A percentile compares a stretch with the other conserved stretches of the same genome.
Evolutionary conservation across 2,113 vertebrate species (phyloP).

Genomic region (Cyprinodon tularosa): DNA sequence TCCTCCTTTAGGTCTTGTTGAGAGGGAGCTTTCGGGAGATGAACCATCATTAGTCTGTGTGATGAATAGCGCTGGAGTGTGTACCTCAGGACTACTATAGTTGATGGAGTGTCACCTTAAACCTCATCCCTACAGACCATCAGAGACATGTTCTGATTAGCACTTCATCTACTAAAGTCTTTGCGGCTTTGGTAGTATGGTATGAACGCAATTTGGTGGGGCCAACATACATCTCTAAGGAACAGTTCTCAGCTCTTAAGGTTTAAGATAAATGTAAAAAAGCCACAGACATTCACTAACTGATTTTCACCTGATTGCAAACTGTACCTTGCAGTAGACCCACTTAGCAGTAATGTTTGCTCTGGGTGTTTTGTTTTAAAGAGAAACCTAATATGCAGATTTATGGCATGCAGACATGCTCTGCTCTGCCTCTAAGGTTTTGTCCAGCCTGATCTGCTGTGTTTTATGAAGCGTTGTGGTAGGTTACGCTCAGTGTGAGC

Average conservation of each 20-base stretch:
- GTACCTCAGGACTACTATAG: slow-evolving; percentile 40
- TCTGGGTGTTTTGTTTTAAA: slow-evolving; percentile 54
- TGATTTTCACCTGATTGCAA: slow-evolving; percentile 70
- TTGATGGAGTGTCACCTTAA: slow-evolving; percentile 52
- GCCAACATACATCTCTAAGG: slow-evolving; percentile 23
- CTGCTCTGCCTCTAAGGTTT: slow-evolving; percentile 64
- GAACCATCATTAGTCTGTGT: slow-evolving; percentile 45
- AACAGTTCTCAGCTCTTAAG: slow-evolving; percentile 21
- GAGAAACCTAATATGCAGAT: slow-evolving; percentile 66
- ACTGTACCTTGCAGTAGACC: slow-evolving; percentile 65
- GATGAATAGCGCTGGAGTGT: slow-evolving; percentile 39
- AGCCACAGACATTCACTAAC: slow-evolving; percentile 51
- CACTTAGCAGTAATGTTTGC: slow-evolving; percentile 54
- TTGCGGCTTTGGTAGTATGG: slow-evolving; percentile 36
- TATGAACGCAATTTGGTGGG: slow-evolving; percentile 35
- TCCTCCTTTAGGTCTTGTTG: slow-evolving; percentile 24
- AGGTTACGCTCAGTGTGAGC: slow-evolving; percentile 62
- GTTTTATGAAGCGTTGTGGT: slow-evolving; percentile 76
- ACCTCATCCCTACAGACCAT: slow-evolving; percentile 55
- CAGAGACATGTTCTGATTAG: slow-evolving; percentile 63
- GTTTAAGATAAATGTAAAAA: slow-evolving; percentile 37
- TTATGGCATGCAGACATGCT: slow-evolving; percentile 51
- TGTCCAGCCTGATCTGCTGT: slow-evolving; percentile 58
- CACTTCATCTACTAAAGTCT: slow-evolving; percentile 61
- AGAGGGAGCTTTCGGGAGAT: slow-evolving; percentile 37